These are phyloP conservation scores for Lepus timidus DNA, from an alignment of 2,113 vertebrate genomes.

Conservation along the genomic window DNA sequence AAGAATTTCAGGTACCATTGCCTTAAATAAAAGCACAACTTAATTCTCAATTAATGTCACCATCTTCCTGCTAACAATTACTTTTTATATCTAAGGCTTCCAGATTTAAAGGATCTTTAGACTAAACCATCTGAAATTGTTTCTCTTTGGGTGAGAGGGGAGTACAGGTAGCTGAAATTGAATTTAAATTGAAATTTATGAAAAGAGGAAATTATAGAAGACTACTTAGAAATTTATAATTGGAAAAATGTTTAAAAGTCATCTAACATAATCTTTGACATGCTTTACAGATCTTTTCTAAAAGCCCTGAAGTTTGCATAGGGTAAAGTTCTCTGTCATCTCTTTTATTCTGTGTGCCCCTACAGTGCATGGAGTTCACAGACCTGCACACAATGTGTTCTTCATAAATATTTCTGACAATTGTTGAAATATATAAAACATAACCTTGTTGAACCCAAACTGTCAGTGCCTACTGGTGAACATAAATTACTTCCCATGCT, in stretches of 20 bases:
- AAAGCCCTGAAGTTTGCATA: slow-evolving; percentile 32
- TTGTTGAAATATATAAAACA: slow-evolving; percentile 68
- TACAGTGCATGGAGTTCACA: slow-evolving; percentile 13
- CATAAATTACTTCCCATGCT: slow-evolving; percentile 67
- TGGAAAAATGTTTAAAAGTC: slow-evolving; percentile 10
- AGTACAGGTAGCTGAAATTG: too few relatives aligned
- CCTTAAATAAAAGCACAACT: slow-evolving; percentile 51
- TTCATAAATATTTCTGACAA: slow-evolving; percentile 78
- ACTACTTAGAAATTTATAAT: neutral
- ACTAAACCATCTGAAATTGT: neutral
- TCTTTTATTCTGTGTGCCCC: slow-evolving; percentile 50
- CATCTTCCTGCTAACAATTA: slow-evolving; percentile 35
- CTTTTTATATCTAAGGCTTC: slow-evolving; percentile 3
- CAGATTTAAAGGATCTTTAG: neutral
- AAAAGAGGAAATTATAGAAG: slow-evolving; percentile 8
- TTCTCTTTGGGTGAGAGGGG: neutral
- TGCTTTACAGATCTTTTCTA: slow-evolving; percentile 63
- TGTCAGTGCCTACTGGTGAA: slow-evolving; percentile 58
- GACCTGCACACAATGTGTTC: slow-evolving; percentile 20
- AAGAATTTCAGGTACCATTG: neutral
- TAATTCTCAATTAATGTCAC: slow-evolving; percentile 17
- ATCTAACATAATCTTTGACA: slow-evolving; percentile 30
- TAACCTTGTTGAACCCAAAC: slow-evolving; percentile 30
- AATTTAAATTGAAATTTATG: slow-evolving; percentile 7
- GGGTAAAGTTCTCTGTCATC: slow-evolving; percentile 29